Evolutionary conservation across 2,888 invertebrate species (phyloP), one percentile per base, ranked within the genome.

Genomic region (Drosophila quinaria): DNA sequence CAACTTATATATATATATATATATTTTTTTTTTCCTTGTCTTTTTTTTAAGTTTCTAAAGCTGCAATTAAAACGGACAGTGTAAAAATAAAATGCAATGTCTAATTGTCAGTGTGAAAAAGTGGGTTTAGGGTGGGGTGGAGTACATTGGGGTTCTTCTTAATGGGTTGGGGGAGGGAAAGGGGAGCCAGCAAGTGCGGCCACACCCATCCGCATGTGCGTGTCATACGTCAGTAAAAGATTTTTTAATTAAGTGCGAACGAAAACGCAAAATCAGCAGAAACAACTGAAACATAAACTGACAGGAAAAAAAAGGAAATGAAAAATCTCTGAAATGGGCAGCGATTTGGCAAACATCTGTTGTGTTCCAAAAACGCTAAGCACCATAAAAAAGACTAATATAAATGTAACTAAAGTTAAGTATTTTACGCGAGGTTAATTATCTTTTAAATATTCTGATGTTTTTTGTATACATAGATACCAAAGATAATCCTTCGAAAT

Each of bases 231-330:
- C 74, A 83, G 72, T 74, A 39, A 51, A 66, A 73, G 64, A 69
- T 75, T 75, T 58, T 73, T 78, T 78, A 84, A 81, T 82, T 73
- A 81, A 87, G 85, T 73, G 84, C 60, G 62, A 87, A 86, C 65
- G 69, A 75, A 82, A 76, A 79, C 59, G 60, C 55, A 49, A 62
- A 62, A 29, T 19, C 55, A 67, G 39, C 22, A 22, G 22, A 22
- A 22, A 22, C 22, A 22, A 51, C n/a, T 39, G 65, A 15, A n/a
- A 31, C 33, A 25, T 13, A 11, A 1, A 39, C 10, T 37, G 8
- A 19, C 46, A n/a, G 15, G 33, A 46, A 39, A 17, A 31, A 31
- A 35, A 31, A 46, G 11, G 2, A n/a, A 46, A 52, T 49, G 10
- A 54, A 46, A 47, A 15, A 42, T 31, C 31, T 25, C 19, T 25